Evolutionary conservation across 35 echinoderm and acorn worm genomes (phyloP), one percentile per base, ranked within the genome.

Genomic region (Holothuria glaberrima): DNA sequence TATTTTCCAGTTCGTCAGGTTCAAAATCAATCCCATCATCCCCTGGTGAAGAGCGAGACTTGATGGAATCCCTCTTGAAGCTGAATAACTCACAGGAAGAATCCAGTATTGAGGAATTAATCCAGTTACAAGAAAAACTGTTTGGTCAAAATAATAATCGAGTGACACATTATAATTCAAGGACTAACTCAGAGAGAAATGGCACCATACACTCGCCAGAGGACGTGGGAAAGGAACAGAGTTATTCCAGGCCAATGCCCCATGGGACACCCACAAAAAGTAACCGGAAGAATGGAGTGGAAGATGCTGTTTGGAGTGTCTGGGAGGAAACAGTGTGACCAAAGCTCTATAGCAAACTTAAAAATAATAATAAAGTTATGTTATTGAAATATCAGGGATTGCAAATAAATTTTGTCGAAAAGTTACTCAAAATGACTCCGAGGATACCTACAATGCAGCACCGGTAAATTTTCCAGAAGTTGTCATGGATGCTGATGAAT

Each of bases 291-390:
- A 92, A n/a, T 59, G 77, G 71, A 71, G 94, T 77, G n/a, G 94
- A 95, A 36, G 91, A 92, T 30, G 86, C 86, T 6, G 91, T 95
- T 16, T 95, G 94, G 94, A 90, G 82, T 69, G 94, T 95, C 10
- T 95, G 94, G 94, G 94, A 92, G 58, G 94, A 95, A 56, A 95
- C 94, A 21, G 94, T 95, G 10, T 95, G 86, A 93, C 24, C 17
- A 58, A 29, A 33, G 5, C 50, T 54, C 3, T 5, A 0, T 14
- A 4, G 36, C 36, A 41, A 41, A 41, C 0, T 9, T 9, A 54
- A 12, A 54, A 17, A 54, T 9, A 17, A 14, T 2, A 54, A 54
- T 9, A 54, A 5, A 17, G 5, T 54, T 54, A 1, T 54, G 13
- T 54, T 17, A 54, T 14, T 14, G 50, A 17, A 54, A 54, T 54